Percentiles rank a stretch among this genome's conserved stretches.
phyloP scores from a whole-genome alignment of 2,113 vertebrate species.

The Nicator chloris region DNA sequence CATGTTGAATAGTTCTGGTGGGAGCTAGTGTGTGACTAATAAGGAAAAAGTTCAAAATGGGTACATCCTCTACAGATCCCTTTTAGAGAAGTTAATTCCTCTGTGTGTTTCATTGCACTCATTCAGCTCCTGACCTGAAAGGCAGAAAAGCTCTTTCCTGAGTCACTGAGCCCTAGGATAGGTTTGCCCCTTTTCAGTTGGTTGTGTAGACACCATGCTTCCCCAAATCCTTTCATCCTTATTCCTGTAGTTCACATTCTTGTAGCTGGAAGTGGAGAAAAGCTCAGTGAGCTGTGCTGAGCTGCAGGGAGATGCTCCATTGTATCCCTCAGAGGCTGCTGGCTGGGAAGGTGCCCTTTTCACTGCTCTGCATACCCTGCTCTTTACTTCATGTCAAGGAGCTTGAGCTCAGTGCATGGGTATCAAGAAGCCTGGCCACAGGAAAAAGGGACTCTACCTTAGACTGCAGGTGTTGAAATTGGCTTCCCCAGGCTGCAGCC shows the following conservation, averaged over 20 bases:
- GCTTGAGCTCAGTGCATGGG: neutral
- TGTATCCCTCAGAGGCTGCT: neutral
- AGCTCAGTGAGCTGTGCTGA: neutral
- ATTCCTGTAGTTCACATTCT: neutral
- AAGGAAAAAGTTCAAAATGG: neutral
- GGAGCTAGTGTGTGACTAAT: neutral
- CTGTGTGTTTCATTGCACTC: neutral
- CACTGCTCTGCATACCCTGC: neutral
- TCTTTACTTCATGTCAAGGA: neutral
- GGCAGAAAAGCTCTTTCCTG: neutral
- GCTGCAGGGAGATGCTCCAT: neutral
- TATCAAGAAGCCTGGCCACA: neutral
- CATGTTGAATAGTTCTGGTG: neutral
- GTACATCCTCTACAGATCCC: neutral
- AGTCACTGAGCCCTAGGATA: neutral
- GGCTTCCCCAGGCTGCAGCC: neutral
- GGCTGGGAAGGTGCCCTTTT: neutral
- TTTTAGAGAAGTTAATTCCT: neutral
- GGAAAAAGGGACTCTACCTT: neutral
- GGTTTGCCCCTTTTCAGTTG: neutral
- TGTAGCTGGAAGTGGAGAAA: neutral
- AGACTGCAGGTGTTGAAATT: neutral
- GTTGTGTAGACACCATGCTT: neutral
- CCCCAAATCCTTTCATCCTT: neutral
- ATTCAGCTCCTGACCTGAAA: neutral